These are phyloP conservation scores for Lysandra coridon DNA, from an alignment of 2,888 invertebrate genomes.

Conservation along the genomic window DNA sequence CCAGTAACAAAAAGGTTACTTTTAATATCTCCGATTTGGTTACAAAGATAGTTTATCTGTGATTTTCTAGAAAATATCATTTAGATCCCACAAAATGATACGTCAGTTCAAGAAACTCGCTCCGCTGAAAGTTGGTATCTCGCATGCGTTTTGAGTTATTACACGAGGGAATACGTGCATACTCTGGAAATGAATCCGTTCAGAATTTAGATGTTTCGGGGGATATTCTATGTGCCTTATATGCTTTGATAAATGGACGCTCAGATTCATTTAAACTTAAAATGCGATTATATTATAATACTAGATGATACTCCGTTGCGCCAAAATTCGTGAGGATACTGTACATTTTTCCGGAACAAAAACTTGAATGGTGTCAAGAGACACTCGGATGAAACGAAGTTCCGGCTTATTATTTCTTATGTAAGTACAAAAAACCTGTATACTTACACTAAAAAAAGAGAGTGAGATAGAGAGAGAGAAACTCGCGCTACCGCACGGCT, in stretches of 20 bases:
- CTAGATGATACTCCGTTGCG: too few species aligned
- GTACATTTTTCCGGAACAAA: too few species aligned
- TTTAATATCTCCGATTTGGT: not conserved
- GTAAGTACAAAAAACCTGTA: too few species aligned
- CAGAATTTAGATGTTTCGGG: not conserved
- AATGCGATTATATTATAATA: not conserved
- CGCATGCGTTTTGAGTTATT: slow-evolving; percentile 14
- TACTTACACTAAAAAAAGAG: too few species aligned
- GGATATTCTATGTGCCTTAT: not conserved
- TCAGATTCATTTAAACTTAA: not conserved
- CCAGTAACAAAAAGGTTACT: too few species aligned
- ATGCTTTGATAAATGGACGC: slow-evolving; percentile 2
- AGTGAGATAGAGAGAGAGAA: too few species aligned
- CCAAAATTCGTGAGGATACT: too few species aligned
- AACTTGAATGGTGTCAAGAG: too few species aligned
- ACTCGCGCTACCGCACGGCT: too few species aligned
- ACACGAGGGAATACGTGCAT: slow-evolving; percentile 14
- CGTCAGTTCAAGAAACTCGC: slow-evolving; percentile 10
- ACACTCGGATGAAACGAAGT: too few species aligned
- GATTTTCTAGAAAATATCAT: not conserved
- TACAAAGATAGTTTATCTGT: not conserved
- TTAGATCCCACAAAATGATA: not conserved
- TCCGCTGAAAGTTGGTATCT: not conserved
- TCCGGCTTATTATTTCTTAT: too few species aligned
- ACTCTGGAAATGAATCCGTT: slow-evolving; percentile 13